Evolutionary conservation across 1,140 invertebrate genomes (phyloP), one percentile per base, ranked within the genome.

Genomic region (Lasioglossum baleicum): DNA sequence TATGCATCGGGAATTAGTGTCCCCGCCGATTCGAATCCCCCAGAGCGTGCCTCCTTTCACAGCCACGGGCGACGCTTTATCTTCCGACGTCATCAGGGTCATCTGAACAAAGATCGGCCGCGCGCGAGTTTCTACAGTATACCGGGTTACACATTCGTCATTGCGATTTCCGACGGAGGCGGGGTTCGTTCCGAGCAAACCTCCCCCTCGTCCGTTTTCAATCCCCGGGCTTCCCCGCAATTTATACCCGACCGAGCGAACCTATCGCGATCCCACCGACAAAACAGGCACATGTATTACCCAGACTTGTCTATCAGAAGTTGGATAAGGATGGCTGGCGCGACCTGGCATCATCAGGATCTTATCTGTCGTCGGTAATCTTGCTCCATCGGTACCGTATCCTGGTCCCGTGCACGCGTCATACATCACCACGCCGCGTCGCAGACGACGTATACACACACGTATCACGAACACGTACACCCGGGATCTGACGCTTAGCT

Each of bases 281-380:
- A 31, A 74, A 80, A 74, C 70, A 66, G 56, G 65, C 71, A 74
- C 61, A 60, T 13, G 51, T 48, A 80, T 80, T 80, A 66, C 77
- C 35, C 63, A 15, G 40, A 42, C 61, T 66, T 75, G 63, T 75
- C 78, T 75, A 80, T 80, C 78, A 68, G 56, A 42, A 75, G 64
- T 2, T 48, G 64, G 64, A 75, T 80, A 80, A 61, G 64, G 73
- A 56, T 53, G 71, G 58, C 53, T 70, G 80, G 75, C 74, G 68
- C 80, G 76, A 85, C 77, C 75, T 86, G 68, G 64, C 83, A 85
- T 86, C 84, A 68, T 85, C 80, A 72, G 76, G 82, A 86, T 85
- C 83, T 83, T 86, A 86, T 86, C 84, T 67, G 71, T 64, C 69
- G 81, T 48, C 40, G 71, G 75, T 78, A 82, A 86, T 85, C 83